These are phyloP conservation scores for Sarotherodon lohbergeri DNA, from an alignment of 2,113 vertebrate species.

Conservation along the genomic window DNA sequence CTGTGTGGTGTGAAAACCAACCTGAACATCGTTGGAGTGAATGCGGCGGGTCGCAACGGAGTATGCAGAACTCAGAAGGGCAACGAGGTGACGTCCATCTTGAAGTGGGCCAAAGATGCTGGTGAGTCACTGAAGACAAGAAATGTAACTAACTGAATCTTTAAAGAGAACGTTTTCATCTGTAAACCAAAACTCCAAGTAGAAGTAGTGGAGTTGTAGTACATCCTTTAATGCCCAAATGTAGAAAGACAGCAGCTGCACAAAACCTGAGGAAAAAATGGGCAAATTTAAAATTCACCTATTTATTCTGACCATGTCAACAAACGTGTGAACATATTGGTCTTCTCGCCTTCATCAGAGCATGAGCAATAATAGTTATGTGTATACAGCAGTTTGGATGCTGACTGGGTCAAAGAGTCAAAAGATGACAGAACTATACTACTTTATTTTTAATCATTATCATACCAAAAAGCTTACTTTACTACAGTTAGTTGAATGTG, in stretches of 20 bases:
- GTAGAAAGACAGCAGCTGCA: not conserved
- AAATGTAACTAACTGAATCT: not conserved
- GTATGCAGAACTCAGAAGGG: slow-evolving; percentile 71
- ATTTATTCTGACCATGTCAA: not conserved
- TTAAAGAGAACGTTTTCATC: not conserved
- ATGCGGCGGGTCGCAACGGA: slow-evolving; percentile 65
- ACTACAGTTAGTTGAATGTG: not conserved
- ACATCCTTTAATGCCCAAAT: not conserved
- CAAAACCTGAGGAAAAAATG: not conserved
- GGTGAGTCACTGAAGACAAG: slow-evolving; percentile 36
- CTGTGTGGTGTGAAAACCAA: slow-evolving; percentile 76
- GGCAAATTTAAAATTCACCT: not conserved
- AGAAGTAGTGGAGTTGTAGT: not conserved
- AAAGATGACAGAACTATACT: not conserved
- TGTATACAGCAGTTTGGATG: not conserved
- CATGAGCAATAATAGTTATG: not conserved
- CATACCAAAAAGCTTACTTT: not conserved
- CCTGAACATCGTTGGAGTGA: slow-evolving; percentile 69
- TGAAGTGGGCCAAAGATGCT: slow-evolving; percentile 75
- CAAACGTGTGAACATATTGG: not conserved
- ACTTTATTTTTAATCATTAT: not conserved
- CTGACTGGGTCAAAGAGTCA: not conserved
- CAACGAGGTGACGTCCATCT: slow-evolving; percentile 76
- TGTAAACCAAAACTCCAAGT: not conserved
- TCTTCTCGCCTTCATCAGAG: not conserved